Evolutionary conservation across 2,113 vertebrate genomes (phyloP), one percentile per base, ranked within the genome.

Genomic region (Equus przewalskii): DNA sequence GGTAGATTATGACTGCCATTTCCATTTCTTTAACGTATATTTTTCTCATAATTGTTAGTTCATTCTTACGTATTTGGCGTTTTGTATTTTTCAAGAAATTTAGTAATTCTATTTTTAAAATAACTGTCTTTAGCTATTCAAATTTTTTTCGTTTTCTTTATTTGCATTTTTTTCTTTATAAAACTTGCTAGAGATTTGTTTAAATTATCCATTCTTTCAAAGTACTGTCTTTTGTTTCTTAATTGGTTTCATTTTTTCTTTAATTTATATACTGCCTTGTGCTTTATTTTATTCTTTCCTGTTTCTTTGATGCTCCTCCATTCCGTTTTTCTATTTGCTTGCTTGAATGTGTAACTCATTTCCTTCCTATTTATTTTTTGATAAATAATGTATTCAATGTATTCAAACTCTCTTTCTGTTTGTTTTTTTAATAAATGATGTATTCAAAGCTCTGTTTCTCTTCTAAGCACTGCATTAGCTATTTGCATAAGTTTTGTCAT

Each of bases 311-410:
- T 87, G 36, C 0, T 82, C 1, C 10, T 33, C 13, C 44, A 82
- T 64, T 86, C 44, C 36, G 51, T 93, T 78, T n/a, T 87, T 87
- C 3, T 81, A 21, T 6, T 76, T 85, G 7, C 73, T 83, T 11
- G 8, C 2, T 87, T 90, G 67, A 95, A 78, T 93, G 16, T 72
- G 11, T 70, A 93, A 76, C 3, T 96, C 26, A 91, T 91, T 93
- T 82, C 22, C 36, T 82, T 82, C 64, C 19, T 14, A 4, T 56
- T 51, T 89, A 46, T 54, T 85, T 82, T 80, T 70, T 51, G 21
- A 64, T 82, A 75, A 96, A 75, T 81, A 79, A 41, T 56, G 46
- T 41, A 75, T 88, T 78, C 21, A 89, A 16, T 54, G 46, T 41
- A 75, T 89, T 78, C 22, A 90, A 18, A 56, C 1, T 70, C 28